Evolutionary conservation across 2,888 invertebrate species (phyloP).

Genomic region (Mythimna albipuncta): DNA sequence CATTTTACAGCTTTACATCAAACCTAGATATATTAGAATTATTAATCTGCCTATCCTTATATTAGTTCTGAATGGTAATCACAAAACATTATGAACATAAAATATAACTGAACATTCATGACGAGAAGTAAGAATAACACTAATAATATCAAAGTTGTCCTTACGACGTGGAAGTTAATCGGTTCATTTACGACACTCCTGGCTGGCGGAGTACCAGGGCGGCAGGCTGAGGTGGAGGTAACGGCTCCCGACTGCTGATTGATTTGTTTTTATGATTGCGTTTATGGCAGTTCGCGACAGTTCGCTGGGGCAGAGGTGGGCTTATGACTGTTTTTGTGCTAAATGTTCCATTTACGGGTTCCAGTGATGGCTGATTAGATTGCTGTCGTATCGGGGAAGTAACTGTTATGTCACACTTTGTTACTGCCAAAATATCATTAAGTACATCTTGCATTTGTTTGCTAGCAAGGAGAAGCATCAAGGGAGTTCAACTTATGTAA

Average conservation of each 20-base stretch:
- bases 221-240: slow-evolving; percentile 67
- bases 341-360: slow-evolving; percentile 53
- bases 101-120: slow-evolving; percentile 31
- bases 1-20: not conserved
- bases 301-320: slow-evolving; percentile 53
- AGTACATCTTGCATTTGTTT: not conserved
- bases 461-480: not conserved
- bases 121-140: slow-evolving; percentile 46
- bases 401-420: slow-evolving; percentile 41
- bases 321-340: slow-evolving; percentile 55
- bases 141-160: slow-evolving; percentile 64
- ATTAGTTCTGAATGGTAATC: not conserved
- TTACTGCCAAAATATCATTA: slow-evolving; percentile 17
- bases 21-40: not conserved
- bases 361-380: slow-evolving; percentile 58
- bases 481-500: not conserved
- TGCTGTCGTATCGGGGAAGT: slow-evolving; percentile 38
- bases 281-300: slow-evolving; percentile 61
- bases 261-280: slow-evolving; percentile 75
- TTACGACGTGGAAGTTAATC: slow-evolving; percentile 78
- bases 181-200: slow-evolving; percentile 79
- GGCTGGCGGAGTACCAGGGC: slow-evolving; percentile 47
- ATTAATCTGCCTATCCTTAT: too few relatives aligned
- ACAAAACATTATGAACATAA: slow-evolving; percentile 21
- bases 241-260: slow-evolving; percentile 73